These are phyloP conservation scores for Epinephelus malabaricus DNA, from an alignment of 2,797 vertebrate species.

Conservation along the genomic window DNA sequence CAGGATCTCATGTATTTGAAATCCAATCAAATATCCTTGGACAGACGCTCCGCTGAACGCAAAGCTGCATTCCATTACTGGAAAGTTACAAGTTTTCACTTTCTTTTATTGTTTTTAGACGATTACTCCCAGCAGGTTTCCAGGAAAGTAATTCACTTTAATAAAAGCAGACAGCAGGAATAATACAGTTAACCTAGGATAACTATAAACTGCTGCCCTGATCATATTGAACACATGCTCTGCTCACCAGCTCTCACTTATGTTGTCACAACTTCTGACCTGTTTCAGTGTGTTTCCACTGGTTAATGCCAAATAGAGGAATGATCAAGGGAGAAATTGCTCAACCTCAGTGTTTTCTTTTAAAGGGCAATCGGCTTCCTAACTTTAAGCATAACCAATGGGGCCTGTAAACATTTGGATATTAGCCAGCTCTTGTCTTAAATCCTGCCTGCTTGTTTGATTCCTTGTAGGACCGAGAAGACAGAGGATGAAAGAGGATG, in stretches of 20 bases:
- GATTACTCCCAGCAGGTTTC: slow-evolving; percentile 76
- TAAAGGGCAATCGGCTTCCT: slow-evolving; percentile 48
- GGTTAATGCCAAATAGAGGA: slow-evolving; percentile 72
- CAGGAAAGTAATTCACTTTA: slow-evolving; percentile 70
- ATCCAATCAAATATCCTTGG: slow-evolving; percentile 53
- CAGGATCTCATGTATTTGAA: slow-evolving; percentile 49
- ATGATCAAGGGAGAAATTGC: slow-evolving; percentile 56
- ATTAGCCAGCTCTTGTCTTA: slow-evolving; percentile 37
- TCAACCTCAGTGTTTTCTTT: slow-evolving; percentile 63
- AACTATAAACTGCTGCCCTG: slow-evolving; percentile 66
- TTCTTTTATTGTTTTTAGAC: slow-evolving; percentile 69
- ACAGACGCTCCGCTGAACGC: slow-evolving; percentile 44
- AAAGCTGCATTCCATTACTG: slow-evolving; percentile 49
- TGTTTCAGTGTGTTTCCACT: slow-evolving; percentile 58
- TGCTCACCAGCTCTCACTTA: slow-evolving; percentile 63
- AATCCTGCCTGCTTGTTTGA: slow-evolving; percentile 1
- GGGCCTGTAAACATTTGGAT: slow-evolving; percentile 51
- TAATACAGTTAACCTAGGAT: slow-evolving; percentile 76
- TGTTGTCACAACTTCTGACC: slow-evolving; percentile 74
- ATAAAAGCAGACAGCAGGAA: slow-evolving; percentile 77
- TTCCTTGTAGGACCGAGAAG: slow-evolving; percentile 24
- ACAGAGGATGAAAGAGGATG: slow-evolving; percentile 14
- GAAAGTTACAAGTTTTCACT: slow-evolving; percentile 65
- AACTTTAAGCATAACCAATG: slow-evolving; percentile 51
- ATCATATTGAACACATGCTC: slow-evolving; percentile 57